phyloP scores from a whole-genome alignment of 2,797 vertebrate species.

The Bradypodion ventrale region DNA sequence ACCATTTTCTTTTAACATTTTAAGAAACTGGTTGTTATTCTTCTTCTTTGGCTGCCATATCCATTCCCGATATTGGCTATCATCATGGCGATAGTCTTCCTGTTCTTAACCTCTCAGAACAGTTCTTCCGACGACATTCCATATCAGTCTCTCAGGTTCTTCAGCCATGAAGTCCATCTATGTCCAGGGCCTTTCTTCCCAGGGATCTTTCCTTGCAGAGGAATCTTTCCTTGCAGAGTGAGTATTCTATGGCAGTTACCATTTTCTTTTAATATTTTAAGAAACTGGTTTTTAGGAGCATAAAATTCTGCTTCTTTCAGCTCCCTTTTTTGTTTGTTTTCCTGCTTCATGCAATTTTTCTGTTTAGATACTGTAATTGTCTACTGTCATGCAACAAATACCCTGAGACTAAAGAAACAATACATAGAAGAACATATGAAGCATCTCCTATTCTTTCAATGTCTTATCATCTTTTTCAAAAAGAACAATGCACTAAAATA shows the following conservation, averaged over 20 bases:
- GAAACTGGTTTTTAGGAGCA: not conserved
- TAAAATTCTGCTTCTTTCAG: not conserved
- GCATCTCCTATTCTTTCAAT: not conserved
- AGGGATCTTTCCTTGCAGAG: too few species aligned
- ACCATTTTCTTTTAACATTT: not conserved
- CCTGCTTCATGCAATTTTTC: not conserved
- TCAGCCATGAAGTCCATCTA: too few species aligned
- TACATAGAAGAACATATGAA: not conserved
- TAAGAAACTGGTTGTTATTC: not conserved
- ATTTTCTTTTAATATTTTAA: not conserved
- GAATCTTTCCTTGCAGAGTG: too few species aligned
- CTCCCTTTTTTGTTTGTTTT: not conserved
- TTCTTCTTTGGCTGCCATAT: too few species aligned
- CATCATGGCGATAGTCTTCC: too few species aligned
- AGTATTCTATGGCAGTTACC: too few species aligned
- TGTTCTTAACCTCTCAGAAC: too few species aligned
- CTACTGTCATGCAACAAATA: not conserved
- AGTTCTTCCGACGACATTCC: too few species aligned
- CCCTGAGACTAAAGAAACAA: not conserved
- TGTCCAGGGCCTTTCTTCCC: too few species aligned
- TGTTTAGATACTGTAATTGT: not conserved
- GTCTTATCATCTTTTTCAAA: not conserved
- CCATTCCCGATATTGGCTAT: too few species aligned
- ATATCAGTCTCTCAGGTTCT: too few species aligned
- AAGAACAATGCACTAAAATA: not conserved